Evolutionary conservation across 2,797 vertebrate species (phyloP), one percentile per base, ranked within the genome.

Genomic region (Thunnus albacares): DNA sequence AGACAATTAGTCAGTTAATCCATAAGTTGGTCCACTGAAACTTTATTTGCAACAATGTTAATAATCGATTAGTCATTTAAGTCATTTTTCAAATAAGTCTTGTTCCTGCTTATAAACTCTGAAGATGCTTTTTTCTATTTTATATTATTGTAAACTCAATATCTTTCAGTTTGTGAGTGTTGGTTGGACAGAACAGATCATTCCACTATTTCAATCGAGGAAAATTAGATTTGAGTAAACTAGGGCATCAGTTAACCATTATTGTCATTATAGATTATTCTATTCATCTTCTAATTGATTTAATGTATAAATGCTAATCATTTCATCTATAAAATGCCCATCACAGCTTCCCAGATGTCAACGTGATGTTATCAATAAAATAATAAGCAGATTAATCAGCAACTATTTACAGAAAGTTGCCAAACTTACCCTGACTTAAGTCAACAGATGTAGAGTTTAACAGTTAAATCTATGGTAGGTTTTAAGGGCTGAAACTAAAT

Each of bases 391-490:
- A 33, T 33, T 33, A 33, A 33, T 33, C 6, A 5, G 30, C 30
- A 33, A 33, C 22, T 45, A 17, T 60, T 65, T 41, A 38, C 6
- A 33, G 30, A 20, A 77, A 71, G 72, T 69, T 83, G 47, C 11
- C 59, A 41, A 30, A 81, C 56, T 69, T 11, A 14, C 1, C 3
- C 35, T 20, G 33, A 41, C 18, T 22, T 47, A 55, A 9, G 20
- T 24, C 11, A 43, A 14, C 41, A 43, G 13, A 13, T 15, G 41
- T 15, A 3, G 41, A 43, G 41, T 43, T 15, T 2, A 43, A 47
- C 45, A 4, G 4, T 45, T 5, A 45, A 45, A 13, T 4, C 43
- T 45, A 38, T 38, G 38, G 38, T 11, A 10, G 38, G 38, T 38
- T 38, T 38, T 10, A 38, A 38, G 9, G 38, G 38, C 38, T 10